phyloP scores from a whole-genome alignment of 2,797 vertebrate genomes.

The Schizopygopsis pylzovi region DNA sequence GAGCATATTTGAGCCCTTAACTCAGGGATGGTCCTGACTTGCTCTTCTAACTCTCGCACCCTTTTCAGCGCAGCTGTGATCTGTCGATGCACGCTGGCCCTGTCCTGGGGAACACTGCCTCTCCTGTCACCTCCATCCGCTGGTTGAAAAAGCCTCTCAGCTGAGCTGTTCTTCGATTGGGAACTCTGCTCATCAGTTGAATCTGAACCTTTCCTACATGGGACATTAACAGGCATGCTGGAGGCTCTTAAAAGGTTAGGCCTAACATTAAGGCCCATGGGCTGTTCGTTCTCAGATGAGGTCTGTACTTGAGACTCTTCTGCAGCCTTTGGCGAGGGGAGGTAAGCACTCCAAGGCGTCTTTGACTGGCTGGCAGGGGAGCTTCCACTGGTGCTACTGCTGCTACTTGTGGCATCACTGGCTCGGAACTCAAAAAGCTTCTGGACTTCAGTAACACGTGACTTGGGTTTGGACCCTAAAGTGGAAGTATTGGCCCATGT shows the following conservation, averaged over 20 bases:
- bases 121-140: constrained; percentile 43
- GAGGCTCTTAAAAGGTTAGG: constrained; percentile 91
- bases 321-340: constrained; percentile 70
- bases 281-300: constrained; percentile 64
- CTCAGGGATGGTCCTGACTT: constrained; percentile 78
- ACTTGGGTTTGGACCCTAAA: constrained; percentile 82
- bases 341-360: constrained; percentile 66
- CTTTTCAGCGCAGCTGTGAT: constrained; percentile 77
- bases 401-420: constrained; percentile 63
- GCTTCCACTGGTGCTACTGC: constrained; percentile 51
- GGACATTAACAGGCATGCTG: constrained; percentile 91
- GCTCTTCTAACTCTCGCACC: constrained; percentile 81
- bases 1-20: constrained; percentile 77
- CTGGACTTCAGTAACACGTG: constrained; percentile 81
- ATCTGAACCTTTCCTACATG: constrained; percentile 77
- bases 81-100: constrained; percentile 75
- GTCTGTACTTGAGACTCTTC: constrained; percentile 57
- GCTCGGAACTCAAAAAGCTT: constrained; percentile 74
- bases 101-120: constrained; percentile 67
- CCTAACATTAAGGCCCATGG: constrained; percentile 72
- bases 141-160: constrained; percentile 73
- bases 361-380: constrained; percentile 61
- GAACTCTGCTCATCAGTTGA: constrained; percentile 69
- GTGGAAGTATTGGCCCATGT: constrained; percentile 84
- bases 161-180: constrained; percentile 70